Percentiles rank a stretch among this genome's conserved stretches.
These are phyloP conservation scores for Calliopum simillimum DNA, from an alignment of 2,888 invertebrate genomes.

Conservation along the genomic window DNA sequence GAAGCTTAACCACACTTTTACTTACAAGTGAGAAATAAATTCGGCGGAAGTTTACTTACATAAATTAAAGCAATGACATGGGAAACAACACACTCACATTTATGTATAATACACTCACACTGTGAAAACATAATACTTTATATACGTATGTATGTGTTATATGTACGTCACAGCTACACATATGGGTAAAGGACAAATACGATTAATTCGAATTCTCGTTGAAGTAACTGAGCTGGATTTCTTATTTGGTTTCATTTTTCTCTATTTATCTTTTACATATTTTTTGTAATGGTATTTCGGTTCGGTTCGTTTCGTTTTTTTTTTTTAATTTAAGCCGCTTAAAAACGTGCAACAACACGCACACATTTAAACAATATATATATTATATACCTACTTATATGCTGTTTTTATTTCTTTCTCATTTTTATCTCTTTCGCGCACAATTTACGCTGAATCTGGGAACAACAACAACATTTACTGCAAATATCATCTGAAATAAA, in stretches of 20 bases:
- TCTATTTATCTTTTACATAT: not conserved
- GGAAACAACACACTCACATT: too few relatives aligned
- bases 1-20: too few relatives aligned
- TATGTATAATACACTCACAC: not conserved
- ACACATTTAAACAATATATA: too few relatives aligned
- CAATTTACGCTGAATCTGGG: slow-evolving; percentile 28
- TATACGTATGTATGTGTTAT: not conserved
- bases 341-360: too few relatives aligned
- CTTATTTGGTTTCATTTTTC: not conserved
- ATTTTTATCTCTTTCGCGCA: slow-evolving; percentile 24
- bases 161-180: not conserved
- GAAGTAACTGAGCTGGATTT: not conserved
- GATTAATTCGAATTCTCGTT: not conserved
- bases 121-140: not conserved
- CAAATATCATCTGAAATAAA: not conserved
- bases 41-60: slow-evolving; percentile 8
- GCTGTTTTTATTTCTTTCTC: not conserved
- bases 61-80: slow-evolving; percentile 17
- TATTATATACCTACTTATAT: not conserved
- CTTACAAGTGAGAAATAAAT: slow-evolving; percentile 8
- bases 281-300: too few relatives aligned
- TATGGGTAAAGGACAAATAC: not conserved
- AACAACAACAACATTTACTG: slow-evolving; percentile 15
- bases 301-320: not conserved
- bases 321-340: slow-evolving; percentile 23